Evolutionary conservation across 92 coral and sea anemone genomes (phyloP), one percentile per base, ranked within the genome.

Genomic region (Plumapathes pennacea): DNA sequence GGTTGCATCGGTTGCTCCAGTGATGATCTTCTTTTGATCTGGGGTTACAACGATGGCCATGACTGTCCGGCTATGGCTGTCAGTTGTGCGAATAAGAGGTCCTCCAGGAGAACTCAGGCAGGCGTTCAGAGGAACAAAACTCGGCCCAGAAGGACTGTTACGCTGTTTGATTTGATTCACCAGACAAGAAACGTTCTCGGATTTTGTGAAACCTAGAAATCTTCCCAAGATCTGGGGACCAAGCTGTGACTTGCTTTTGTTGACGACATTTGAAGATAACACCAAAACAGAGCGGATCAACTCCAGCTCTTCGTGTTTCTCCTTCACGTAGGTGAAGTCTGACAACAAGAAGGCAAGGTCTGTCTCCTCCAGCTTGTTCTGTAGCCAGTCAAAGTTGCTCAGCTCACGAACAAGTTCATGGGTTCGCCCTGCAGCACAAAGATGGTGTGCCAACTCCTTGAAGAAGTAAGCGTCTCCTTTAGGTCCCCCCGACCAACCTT

Each of bases 91-190:
- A 3, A 79, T 50, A 24, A 79, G 56, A 9, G 85, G 74, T 10
- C 85, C 85, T 27, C 70, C 80, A 18, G 85, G 85, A 12, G 77
- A 67, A 0, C 80, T 71, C 15, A 79, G 59, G 33, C 85, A 79
- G 34, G 67, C 56, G 40, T 43, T 63, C 5, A 73, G 34, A 18
- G 85, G 85, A 6, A 79, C 17, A 8, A 80, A 31, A 46, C 61
- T 37, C 14, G 36, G 40, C 24, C 49, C 53, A n/a, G n/a, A n/a
- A 29, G 21, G 32, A 14, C 20, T 10, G 19, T 45, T 32, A 25
- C 12, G 7, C 46, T 41, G 43, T 28, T 47, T 51, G 19, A 48
- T 69, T 33, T 72, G 75, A 3, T 28, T 52, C 32, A 80, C 30
- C 24, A 80, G 56, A 26, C 18, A 34, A 37, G 54, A 25, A 25